A percentile compares a stretch with the other conserved stretches of the same genome.
phyloP scores from a whole-genome alignment of 2,888 invertebrate genomes.

The Hirtodrosophila duncani region DNA sequence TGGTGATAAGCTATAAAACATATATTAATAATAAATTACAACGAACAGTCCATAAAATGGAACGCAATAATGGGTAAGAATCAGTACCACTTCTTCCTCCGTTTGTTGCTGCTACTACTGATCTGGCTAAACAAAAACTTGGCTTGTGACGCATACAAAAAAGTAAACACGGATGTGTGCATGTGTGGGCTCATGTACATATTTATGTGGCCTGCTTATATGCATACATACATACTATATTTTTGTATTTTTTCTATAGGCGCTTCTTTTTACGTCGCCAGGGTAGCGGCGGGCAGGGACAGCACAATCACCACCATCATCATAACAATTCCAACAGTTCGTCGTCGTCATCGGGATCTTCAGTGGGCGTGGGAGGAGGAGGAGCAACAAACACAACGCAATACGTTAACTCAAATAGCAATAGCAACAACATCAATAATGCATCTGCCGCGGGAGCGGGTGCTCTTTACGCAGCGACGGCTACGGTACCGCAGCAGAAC shows the following conservation, averaged over 20 bases:
- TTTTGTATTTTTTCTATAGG: constrained; percentile 26
- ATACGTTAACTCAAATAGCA: constrained; percentile 62
- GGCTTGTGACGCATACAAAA: constrained; percentile 1
- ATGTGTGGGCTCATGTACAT: not conserved
- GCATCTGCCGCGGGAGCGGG: constrained; percentile 43
- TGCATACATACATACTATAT: not conserved
- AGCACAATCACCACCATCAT: constrained; percentile 66
- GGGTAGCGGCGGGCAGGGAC: constrained; percentile 55
- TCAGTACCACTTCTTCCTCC: too few relatives aligned
- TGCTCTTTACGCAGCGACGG: too few relatives aligned
- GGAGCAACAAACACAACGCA: constrained; percentile 42
- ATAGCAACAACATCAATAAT: constrained; percentile 59
- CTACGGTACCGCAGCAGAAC: too few relatives aligned
- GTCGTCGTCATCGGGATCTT: constrained; percentile 38
- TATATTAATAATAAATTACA: constrained; percentile 25
- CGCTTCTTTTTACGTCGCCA: constrained; percentile 77
- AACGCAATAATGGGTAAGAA: constrained; percentile 77
- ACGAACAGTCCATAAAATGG: constrained; percentile 56
- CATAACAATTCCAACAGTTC: constrained; percentile 61
- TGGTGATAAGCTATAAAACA: constrained; percentile 59
- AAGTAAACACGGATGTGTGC: constrained; percentile 18
- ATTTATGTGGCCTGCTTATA: not conserved
- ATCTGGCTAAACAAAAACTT: constrained; percentile 9
- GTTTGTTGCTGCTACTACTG: too few relatives aligned
- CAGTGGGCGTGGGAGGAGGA: too few relatives aligned